Percentiles rank a stretch among this genome's conserved stretches.
Conservation (phyloP, 2,113 vertebrate species). For the Speoplatyrhinus poulsoni region DNA sequence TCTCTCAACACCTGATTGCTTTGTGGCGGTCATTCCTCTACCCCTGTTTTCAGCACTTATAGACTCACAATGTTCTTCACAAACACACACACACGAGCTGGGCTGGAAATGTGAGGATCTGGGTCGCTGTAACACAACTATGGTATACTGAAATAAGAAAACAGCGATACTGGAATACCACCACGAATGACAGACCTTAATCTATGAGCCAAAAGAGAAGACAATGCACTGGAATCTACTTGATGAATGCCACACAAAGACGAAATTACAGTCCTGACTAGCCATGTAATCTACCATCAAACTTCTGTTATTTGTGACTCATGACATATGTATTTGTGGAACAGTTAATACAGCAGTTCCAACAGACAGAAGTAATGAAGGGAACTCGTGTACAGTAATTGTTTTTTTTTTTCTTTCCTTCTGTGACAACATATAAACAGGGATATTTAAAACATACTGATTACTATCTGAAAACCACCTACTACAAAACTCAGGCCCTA, state of each 20-base stretch:
- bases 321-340: constrained; percentile 2
- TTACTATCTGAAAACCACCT: too few species aligned
- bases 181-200: constrained; percentile 34
- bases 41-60: too few species aligned
- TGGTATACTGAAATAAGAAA: too few species aligned
- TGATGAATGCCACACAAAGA: constrained; percentile 41
- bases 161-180: neutral
- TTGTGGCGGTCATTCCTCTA: too few species aligned
- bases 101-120: neutral
- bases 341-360: neutral
- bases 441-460: too few species aligned
- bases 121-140: too few species aligned
- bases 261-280: constrained; percentile 55
- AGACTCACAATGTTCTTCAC: constrained; percentile 26
- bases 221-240: constrained; percentile 19
- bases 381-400: neutral
- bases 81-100: neutral
- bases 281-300: constrained; percentile 21
- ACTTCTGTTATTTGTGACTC: constrained; percentile 12
- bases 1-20: too few species aligned
- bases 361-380: constrained; percentile 14
- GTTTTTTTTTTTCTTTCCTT: too few species aligned
- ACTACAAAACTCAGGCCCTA: too few species aligned
- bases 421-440: too few species aligned
- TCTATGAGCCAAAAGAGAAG: constrained; percentile 27